A percentile compares a stretch with the other conserved stretches of the same genome.
Evolutionary conservation across 1,140 invertebrate genomes (phyloP).

Genomic region (Anthonomus grandis): DNA sequence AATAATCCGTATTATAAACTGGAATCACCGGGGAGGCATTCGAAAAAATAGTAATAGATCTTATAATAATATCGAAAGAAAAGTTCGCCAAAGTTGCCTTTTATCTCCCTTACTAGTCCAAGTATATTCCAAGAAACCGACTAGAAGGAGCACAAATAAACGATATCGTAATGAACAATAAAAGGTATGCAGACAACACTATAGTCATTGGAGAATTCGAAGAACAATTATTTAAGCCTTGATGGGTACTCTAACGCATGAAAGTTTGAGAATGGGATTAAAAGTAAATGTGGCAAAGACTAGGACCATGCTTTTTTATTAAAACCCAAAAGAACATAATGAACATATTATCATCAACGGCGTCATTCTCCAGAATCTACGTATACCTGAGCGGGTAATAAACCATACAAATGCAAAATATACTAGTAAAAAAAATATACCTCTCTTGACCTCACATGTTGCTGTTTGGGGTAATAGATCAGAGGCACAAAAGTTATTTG

Average conservation of each 20-base stretch:
- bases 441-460: no score
- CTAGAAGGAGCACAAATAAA: slow-evolving; percentile 29
- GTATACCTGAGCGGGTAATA: no score
- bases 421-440: no score
- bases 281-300: no score
- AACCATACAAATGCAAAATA: no score
- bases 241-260: slow-evolving; percentile 13
- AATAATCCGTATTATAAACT: slow-evolving; percentile 22
- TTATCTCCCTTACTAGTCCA: slow-evolving; percentile 44
- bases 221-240: slow-evolving; percentile 24
- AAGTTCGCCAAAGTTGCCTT: slow-evolving; percentile 41
- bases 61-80: slow-evolving; percentile 28
- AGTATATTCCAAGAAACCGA: slow-evolving; percentile 32
- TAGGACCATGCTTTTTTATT: no score
- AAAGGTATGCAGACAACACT: slow-evolving; percentile 36
- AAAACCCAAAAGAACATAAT: no score
- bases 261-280: no score
- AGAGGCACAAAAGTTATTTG: no score
- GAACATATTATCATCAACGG: no score
- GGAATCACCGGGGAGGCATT: slow-evolving; percentile 18
- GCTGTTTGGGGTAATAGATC: no score
- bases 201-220: slow-evolving; percentile 25
- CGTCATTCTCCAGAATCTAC: no score
- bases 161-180: slow-evolving; percentile 29
- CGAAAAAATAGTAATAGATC: slow-evolving; percentile 21